These are phyloP conservation scores for Calephelis nemesis DNA, from an alignment of 1,140 invertebrate genomes.

Conservation along the genomic window DNA sequence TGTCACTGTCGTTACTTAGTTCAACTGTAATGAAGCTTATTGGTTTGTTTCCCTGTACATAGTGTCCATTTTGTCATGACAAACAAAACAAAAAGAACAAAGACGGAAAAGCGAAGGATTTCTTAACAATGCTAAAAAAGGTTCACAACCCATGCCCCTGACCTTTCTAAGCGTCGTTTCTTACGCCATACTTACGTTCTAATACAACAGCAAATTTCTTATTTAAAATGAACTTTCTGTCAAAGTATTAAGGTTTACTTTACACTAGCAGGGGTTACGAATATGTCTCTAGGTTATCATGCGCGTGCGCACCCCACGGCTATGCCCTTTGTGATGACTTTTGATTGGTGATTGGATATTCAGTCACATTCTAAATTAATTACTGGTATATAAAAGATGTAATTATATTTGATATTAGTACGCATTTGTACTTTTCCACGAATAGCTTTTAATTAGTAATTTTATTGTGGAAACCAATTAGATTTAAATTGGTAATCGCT, in stretches of 20 bases:
- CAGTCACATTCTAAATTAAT: constrained; percentile 28
- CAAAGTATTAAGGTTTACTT: not conserved
- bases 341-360: constrained; percentile 36
- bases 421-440: no score
- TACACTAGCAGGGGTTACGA: not conserved
- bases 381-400: not conserved
- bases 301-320: constrained; percentile 35
- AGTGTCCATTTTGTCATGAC: not conserved
- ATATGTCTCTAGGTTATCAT: constrained; percentile 14
- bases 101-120: not conserved
- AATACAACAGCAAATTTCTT: not conserved
- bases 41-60: no score
- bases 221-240: constrained; percentile 15
- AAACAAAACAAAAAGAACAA: not conserved
- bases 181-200: constrained; percentile 31
- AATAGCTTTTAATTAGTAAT: no score
- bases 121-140: not conserved
- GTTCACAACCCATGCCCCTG: constrained; percentile 28
- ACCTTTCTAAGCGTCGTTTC: constrained; percentile 40
- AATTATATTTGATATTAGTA: no score
- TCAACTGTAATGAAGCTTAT: no score
- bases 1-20: no score
- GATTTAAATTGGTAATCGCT: no score
- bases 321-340: constrained; percentile 36
- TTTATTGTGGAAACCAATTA: no score